Evolutionary conservation across 2,797 vertebrate genomes (phyloP).

Genomic region (Liparis tanakae): DNA sequence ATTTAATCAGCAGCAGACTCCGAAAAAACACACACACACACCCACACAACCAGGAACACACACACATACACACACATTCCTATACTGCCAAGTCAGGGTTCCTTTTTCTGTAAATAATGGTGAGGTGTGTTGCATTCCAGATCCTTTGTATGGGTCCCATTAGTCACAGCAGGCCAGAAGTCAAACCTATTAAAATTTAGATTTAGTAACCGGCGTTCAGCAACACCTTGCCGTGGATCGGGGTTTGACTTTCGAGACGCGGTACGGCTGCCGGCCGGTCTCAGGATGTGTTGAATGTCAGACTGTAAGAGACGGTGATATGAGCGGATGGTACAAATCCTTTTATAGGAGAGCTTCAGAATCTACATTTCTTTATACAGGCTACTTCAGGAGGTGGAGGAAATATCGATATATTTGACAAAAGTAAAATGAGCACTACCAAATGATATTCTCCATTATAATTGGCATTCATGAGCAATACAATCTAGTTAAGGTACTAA

Average conservation of each 20-base stretch:
- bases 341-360: not conserved
- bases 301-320: not conserved
- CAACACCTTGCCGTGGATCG: slow-evolving; percentile 3
- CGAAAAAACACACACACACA: slow-evolving; percentile 20
- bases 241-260: slow-evolving; percentile 20
- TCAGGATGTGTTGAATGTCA: not conserved
- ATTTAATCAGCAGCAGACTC: slow-evolving; percentile 49
- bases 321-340: not conserved
- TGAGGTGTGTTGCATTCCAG: slow-evolving; percentile 28
- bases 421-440: not conserved
- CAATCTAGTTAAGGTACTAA: not conserved
- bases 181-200: slow-evolving; percentile 42
- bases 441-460: not conserved
- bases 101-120: slow-evolving; percentile 44
- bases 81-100: slow-evolving; percentile 21
- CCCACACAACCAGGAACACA: not conserved
- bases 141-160: slow-evolving; percentile 40
- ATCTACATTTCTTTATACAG: not conserved
- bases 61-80: not conserved
- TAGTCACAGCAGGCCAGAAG: slow-evolving; percentile 41
- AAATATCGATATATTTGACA: not conserved
- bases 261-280: not conserved
- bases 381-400: not conserved
- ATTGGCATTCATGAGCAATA: not conserved
- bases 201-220: slow-evolving; percentile 27